A percentile compares a stretch with the other conserved stretches of the same genome.
Evolutionary conservation across 2,888 invertebrate species (phyloP).

Genomic region (Cheilosia impressa): DNA sequence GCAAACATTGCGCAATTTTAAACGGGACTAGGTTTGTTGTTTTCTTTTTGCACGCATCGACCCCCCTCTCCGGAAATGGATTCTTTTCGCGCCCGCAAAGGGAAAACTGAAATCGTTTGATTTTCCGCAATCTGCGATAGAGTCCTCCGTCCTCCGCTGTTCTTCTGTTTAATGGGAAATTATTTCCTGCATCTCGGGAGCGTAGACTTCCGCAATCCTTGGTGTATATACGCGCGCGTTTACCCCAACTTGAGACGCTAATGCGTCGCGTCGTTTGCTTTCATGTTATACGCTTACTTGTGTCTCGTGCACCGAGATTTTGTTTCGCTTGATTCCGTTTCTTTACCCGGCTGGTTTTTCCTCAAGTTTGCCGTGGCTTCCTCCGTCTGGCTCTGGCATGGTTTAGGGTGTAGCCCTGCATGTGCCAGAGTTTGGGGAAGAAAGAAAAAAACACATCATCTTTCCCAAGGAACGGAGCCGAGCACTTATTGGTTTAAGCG

Average conservation of each 20-base stretch:
- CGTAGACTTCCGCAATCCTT: slow-evolving; percentile 68
- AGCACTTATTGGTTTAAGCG: slow-evolving; percentile 72
- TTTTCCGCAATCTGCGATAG: slow-evolving; percentile 66
- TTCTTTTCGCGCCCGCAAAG: slow-evolving; percentile 27
- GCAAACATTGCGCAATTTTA: slow-evolving; percentile 72
- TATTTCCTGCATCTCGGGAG: slow-evolving; percentile 72
- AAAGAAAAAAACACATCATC: slow-evolving; percentile 33
- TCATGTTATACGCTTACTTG: slow-evolving; percentile 69
- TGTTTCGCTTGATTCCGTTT: slow-evolving; percentile 39
- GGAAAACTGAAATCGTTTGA: slow-evolving; percentile 65
- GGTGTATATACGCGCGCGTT: slow-evolving; percentile 13
- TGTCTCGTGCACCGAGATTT: slow-evolving; percentile 55
- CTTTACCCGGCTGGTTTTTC: slow-evolving; percentile 8
- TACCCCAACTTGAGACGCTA: slow-evolving; percentile 51
- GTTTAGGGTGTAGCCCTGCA: slow-evolving; percentile 12
- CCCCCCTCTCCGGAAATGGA: slow-evolving; percentile 3
- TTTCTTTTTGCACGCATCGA: background rate
- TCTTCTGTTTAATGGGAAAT: slow-evolving; percentile 66
- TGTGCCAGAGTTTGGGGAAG: background rate
- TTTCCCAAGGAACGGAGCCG: slow-evolving; percentile 39
- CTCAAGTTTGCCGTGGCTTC: slow-evolving; percentile 11
- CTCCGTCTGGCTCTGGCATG: too few species aligned
- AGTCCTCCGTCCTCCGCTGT: slow-evolving; percentile 36
- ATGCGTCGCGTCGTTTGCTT: slow-evolving; percentile 66
- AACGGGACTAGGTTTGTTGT: background rate